phyloP scores from a whole-genome alignment of 1,140 invertebrate genomes.

The Eubasilissa regina region DNA sequence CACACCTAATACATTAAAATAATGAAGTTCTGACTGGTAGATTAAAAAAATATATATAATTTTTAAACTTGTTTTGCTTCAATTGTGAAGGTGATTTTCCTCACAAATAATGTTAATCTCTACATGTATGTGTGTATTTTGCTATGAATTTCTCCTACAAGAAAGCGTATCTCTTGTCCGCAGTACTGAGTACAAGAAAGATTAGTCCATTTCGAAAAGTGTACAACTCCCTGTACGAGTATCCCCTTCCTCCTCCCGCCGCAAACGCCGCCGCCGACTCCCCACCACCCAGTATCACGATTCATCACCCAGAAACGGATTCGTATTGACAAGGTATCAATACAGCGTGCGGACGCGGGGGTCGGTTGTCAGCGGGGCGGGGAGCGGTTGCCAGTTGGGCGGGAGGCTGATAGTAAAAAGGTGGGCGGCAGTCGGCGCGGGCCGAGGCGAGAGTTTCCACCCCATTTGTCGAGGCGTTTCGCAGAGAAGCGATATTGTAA shows the following conservation, averaged over 20 bases:
- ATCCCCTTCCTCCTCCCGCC: no score
- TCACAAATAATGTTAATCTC: no score
- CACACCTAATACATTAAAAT: no score
- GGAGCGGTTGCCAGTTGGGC: conserved; percentile 1
- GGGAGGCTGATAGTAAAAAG: not conserved
- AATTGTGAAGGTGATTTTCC: no score
- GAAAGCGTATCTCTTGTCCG: not conserved
- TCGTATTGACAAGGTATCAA: conserved; percentile 57
- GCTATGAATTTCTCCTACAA: no score
- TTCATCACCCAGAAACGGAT: conserved; percentile 37
- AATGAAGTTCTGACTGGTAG: no score
- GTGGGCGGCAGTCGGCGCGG: not conserved
- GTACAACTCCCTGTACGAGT: not conserved
- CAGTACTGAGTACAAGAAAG: not conserved
- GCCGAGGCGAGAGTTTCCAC: conserved; percentile 22
- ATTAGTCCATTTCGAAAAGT: no score
- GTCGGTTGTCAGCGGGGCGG: conserved; percentile 9
- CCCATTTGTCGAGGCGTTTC: conserved; percentile 27
- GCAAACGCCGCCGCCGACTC: no score
- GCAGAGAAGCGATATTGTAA: conserved; percentile 20
- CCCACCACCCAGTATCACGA: conserved; percentile 34
- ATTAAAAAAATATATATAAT: no score
- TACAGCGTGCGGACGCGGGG: conserved; percentile 43
- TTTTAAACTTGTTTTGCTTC: no score
- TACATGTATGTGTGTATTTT: no score